phyloP scores from a whole-genome alignment of 2,888 invertebrate genomes.

The Resseliella maxima region DNA sequence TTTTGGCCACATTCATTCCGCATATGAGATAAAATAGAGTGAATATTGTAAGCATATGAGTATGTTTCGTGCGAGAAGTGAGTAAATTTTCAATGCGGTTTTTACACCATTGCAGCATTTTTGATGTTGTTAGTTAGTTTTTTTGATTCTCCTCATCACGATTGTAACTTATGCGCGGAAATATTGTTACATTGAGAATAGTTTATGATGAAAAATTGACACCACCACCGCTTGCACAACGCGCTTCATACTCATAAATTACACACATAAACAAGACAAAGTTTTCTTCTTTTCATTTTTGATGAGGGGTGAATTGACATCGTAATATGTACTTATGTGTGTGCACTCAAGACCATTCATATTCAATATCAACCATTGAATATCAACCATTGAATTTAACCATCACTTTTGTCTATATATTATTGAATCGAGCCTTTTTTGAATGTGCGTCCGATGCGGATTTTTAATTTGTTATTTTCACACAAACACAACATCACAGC shows the following conservation, averaged over 20 bases:
- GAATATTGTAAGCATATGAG: too few relatives aligned
- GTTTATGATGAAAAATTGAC: conserved; percentile 53
- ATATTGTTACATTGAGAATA: conserved; percentile 3
- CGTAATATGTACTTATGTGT: background rate
- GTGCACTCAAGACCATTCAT: background rate
- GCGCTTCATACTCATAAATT: background rate
- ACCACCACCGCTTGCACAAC: conserved; percentile 31
- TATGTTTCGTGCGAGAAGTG: background rate
- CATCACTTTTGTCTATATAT: background rate
- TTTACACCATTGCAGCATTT: conserved; percentile 1
- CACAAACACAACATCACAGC: background rate
- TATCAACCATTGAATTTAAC: background rate
- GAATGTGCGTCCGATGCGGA: background rate
- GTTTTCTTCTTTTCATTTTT: too few relatives aligned
- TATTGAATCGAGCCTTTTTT: background rate
- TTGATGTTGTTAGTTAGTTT: background rate
- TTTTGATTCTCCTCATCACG: background rate
- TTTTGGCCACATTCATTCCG: background rate
- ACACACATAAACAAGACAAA: conserved; percentile 21
- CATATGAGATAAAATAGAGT: too few relatives aligned
- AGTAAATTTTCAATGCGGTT: background rate
- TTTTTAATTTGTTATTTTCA: background rate
- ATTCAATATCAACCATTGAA: background rate
- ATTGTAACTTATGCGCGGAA: background rate
- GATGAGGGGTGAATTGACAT: conserved; percentile 4